A percentile compares a stretch with the other conserved stretches of the same genome.
Evolutionary conservation across 2,797 vertebrate species (phyloP).

Genomic region (Acestrorhynchus altus): DNA sequence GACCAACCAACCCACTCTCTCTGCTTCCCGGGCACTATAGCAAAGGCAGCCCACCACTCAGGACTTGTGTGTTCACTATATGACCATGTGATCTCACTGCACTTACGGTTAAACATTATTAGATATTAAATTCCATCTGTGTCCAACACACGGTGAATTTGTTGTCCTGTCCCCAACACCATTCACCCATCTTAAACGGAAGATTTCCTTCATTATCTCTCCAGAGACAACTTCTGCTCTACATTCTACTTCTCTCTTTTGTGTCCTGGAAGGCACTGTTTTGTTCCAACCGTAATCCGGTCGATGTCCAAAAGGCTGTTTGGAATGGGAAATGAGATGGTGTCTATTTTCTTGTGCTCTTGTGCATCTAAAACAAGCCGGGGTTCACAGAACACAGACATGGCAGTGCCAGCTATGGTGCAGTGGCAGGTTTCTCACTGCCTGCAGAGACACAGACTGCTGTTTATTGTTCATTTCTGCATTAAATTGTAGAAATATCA

Average conservation of each 20-base stretch:
- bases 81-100: too few species aligned
- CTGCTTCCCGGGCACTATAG: too few species aligned
- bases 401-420: neutral
- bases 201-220: constrained; percentile 1
- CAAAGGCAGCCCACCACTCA: too few species aligned
- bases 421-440: neutral
- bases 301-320: constrained; percentile 37
- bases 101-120: too few species aligned
- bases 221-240: neutral
- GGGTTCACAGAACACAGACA: constrained; percentile 11
- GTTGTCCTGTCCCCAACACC: too few species aligned
- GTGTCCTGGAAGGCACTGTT: constrained; percentile 18
- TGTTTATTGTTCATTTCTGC: neutral
- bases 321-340: constrained; percentile 25
- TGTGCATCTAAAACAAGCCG: constrained; percentile 23
- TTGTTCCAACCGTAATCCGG: constrained; percentile 9
- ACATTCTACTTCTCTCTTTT: constrained; percentile 27
- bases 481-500: neutral
- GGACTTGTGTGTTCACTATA: too few species aligned
- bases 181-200: too few species aligned
- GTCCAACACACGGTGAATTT: too few species aligned
- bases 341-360: constrained; percentile 25
- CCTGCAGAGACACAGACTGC: neutral
- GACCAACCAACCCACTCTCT: too few species aligned
- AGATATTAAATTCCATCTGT: too few species aligned